These are phyloP conservation scores for Hirtodrosophila duncani DNA, from an alignment of 2,888 invertebrate genomes.

Conservation along the genomic window DNA sequence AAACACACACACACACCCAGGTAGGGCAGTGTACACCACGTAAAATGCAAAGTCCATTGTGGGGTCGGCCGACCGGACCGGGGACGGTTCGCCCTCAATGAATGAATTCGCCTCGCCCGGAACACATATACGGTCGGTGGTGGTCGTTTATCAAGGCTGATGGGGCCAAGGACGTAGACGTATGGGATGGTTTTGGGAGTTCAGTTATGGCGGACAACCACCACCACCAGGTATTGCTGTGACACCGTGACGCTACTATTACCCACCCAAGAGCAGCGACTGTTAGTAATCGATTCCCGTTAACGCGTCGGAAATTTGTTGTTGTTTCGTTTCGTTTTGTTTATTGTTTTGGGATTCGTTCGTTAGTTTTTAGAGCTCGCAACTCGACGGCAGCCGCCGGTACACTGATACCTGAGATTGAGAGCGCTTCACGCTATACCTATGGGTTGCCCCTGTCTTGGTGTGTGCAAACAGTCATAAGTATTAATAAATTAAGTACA, in stretches of 20 bases:
- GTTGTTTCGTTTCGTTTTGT: neutral
- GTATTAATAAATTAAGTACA: slow-evolving; percentile 35
- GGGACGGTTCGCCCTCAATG: no score
- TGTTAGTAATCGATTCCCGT: neutral
- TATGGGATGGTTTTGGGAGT: no score
- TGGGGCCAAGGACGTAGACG: no score
- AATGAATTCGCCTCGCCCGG: slow-evolving; percentile 9
- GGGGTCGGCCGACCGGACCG: neutral
- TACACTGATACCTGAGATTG: slow-evolving; percentile 27
- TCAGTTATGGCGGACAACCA: no score
- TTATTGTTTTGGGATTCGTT: slow-evolving; percentile 7
- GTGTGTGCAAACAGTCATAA: slow-evolving; percentile 25
- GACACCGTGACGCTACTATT: no score
- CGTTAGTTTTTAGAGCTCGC: slow-evolving; percentile 24
- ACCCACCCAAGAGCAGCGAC: no score
- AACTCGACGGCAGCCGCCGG: slow-evolving; percentile 40
- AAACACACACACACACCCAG: neutral
- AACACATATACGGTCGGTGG: neutral
- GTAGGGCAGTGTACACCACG: no score
- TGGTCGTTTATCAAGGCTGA: no score
- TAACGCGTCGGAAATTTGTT: neutral
- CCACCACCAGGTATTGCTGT: no score
- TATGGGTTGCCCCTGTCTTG: neutral
- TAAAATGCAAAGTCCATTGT: slow-evolving; percentile 2
- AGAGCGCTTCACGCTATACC: slow-evolving; percentile 13